Evolutionary conservation across 2,113 vertebrate genomes (phyloP), one percentile per base, ranked within the genome.

Genomic region (Thamnophis sirtalis): DNA sequence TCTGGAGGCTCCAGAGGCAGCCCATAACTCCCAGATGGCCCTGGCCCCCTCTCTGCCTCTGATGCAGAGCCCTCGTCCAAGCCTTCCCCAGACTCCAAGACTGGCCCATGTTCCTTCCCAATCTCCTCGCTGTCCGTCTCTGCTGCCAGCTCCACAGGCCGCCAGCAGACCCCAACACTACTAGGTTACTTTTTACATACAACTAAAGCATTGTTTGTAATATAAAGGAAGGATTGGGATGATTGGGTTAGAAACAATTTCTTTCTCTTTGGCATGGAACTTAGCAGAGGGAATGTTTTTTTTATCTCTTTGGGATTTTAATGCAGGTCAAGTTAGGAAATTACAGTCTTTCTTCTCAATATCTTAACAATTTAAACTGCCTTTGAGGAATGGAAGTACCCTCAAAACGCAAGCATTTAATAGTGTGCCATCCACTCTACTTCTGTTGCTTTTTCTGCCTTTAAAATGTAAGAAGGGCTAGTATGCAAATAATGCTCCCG

Each of bases 341-440:
- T 80, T 43, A 80, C 7, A 1, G 33, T 26, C 73, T 80, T 80
- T 80, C 2, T 38, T 80, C 17, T 43, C 15, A 80, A 43, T 80
- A 80, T 38, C 19, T 21, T 80, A 43, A 33, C 33, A 21, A 80
- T 80, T 80, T 19, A 21, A 38, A 21, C 17, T 43, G 73, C 73
- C 38, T 80, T 80, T 80, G 73, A 80, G 73, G 73, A 80, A 21
- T 80, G 68, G 68, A 38, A 38, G 15, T 38, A 80, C 6, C n/a
- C 92, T 91, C 3, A 1, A 6, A 21, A 88, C 73, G 26, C 17
- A 93, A 93, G 63, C 51, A 43, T 86, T 95, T 94, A 68, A 51
- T 33, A 91, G 53, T 24, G 15, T 1, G 60, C 9, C 0, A 58
- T 19, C 93, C 26, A 80, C 15, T 38, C 17, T 0, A n/a, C 21